Evolutionary conservation across 35 echinoderm and acorn worm species (phyloP).

Genomic region (Amphiura filiformis): DNA sequence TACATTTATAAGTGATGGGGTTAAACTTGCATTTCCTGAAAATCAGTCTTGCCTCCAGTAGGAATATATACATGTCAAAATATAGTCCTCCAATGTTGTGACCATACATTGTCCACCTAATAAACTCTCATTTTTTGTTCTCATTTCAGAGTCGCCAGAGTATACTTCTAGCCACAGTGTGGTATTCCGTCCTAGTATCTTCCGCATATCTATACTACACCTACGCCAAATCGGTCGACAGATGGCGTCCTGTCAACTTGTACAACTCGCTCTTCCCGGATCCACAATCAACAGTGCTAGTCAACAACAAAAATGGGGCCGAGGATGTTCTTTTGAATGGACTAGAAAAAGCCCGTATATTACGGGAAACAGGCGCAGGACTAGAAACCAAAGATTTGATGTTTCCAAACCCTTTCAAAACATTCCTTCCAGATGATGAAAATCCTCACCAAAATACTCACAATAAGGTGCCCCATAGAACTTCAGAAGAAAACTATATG

Average conservation of each 20-base stretch:
- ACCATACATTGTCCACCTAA: too few relatives aligned
- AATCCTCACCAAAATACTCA: not conserved
- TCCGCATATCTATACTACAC: constrained; percentile 34
- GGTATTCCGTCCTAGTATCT: constrained; percentile 18
- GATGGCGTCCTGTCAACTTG: not conserved
- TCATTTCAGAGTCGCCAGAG: constrained; percentile 21
- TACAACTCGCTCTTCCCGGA: not conserved
- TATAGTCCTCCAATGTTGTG: too few relatives aligned
- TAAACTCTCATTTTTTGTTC: not conserved
- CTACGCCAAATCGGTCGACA: constrained; percentile 3
- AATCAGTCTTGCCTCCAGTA: too few relatives aligned
- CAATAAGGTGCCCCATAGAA: not conserved
- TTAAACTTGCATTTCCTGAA: too few relatives aligned
- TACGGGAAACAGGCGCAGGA: not conserved
- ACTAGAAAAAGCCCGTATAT: not conserved
- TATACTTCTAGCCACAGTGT: constrained; percentile 8
- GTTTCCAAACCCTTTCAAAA: not conserved
- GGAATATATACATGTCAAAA: too few relatives aligned
- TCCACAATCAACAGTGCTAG: not conserved
- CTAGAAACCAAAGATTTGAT: not conserved
- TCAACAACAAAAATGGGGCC: not conserved
- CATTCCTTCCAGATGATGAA: constrained; percentile 1
- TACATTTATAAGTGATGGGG: too few relatives aligned
- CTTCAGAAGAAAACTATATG: not conserved
- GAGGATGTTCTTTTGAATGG: not conserved